Percentiles rank a stretch among this genome's conserved stretches.
Evolutionary conservation across 2,113 vertebrate species (phyloP).

Genomic region (Carassius auratus): DNA sequence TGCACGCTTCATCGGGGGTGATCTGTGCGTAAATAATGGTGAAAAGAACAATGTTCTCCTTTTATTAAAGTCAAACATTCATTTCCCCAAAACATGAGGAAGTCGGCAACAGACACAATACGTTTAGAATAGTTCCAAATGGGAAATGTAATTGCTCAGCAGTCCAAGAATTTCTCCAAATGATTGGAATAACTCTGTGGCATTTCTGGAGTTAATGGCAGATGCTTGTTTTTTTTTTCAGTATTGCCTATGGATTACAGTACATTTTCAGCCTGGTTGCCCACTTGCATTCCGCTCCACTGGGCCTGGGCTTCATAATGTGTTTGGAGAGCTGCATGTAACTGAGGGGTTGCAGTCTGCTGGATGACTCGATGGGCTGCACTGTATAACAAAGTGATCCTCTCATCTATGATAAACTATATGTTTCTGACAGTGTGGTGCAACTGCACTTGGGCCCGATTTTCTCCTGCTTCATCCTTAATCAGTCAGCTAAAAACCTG

Average conservation of each 20-base stretch:
- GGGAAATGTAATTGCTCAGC: constrained; percentile 40
- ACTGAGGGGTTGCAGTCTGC: constrained; percentile 60
- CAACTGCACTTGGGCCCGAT: neutral
- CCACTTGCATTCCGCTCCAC: constrained; percentile 68
- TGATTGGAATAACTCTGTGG: constrained; percentile 35
- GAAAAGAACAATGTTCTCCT: constrained; percentile 2
- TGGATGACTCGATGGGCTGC: constrained; percentile 62
- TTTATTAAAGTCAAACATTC: neutral
- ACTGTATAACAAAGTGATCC: constrained; percentile 33
- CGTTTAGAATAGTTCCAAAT: neutral
- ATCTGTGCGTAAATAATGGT: constrained; percentile 8
- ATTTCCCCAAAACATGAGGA: constrained; percentile 40
- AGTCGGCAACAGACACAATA: constrained; percentile 5
- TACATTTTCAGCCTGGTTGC: constrained; percentile 70
- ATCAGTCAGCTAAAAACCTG: constrained; percentile 31
- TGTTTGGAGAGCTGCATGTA: constrained; percentile 59
- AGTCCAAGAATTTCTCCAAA: constrained; percentile 64
- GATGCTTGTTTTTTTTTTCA: constrained; percentile 43
- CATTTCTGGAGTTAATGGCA: constrained; percentile 57
- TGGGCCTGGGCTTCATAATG: constrained; percentile 50
- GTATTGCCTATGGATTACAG: constrained; percentile 72
- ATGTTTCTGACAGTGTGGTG: neutral
- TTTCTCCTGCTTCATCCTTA: neutral
- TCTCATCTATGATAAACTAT: neutral
- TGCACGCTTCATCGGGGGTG: neutral